These are phyloP conservation scores for Aegotheles bennettii DNA, from an alignment of 2,113 vertebrate species.

Conservation along the genomic window DNA sequence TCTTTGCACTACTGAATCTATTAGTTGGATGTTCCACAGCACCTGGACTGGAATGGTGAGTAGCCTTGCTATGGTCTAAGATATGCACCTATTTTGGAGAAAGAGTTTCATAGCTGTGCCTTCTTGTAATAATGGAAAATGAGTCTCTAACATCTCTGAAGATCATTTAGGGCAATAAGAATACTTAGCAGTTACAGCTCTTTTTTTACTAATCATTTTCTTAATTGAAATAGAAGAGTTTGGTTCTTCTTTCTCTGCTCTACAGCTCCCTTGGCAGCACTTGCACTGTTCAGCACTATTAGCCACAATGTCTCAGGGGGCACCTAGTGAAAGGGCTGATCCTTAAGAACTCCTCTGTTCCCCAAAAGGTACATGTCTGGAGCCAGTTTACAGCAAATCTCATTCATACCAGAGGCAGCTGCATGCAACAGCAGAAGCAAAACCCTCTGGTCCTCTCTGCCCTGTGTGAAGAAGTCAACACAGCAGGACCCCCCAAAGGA, in stretches of 20 bases:
- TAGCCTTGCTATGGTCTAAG: background rate
- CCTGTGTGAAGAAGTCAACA: background rate
- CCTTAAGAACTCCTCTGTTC: background rate
- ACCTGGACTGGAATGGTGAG: background rate
- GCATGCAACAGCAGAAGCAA: background rate
- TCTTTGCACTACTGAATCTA: background rate
- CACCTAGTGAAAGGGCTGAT: background rate
- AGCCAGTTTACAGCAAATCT: background rate
- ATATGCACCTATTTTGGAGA: background rate
- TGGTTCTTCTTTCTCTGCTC: background rate
- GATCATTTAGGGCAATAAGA: background rate
- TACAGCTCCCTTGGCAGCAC: background rate
- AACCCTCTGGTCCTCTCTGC: background rate
- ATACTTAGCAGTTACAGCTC: background rate
- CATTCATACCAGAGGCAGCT: background rate
- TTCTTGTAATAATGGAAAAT: background rate
- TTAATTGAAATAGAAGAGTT: background rate
- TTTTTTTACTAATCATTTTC: background rate
- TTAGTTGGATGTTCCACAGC: background rate
- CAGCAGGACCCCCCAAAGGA: accelerated
- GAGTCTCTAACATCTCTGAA: background rate
- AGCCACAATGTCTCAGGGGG: background rate
- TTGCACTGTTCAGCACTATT: background rate
- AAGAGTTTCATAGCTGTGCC: background rate
- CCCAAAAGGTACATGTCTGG: background rate